Evolutionary conservation across 1,140 invertebrate genomes (phyloP), one percentile per base, ranked within the genome.

Genomic region (Uloborus diversus): DNA sequence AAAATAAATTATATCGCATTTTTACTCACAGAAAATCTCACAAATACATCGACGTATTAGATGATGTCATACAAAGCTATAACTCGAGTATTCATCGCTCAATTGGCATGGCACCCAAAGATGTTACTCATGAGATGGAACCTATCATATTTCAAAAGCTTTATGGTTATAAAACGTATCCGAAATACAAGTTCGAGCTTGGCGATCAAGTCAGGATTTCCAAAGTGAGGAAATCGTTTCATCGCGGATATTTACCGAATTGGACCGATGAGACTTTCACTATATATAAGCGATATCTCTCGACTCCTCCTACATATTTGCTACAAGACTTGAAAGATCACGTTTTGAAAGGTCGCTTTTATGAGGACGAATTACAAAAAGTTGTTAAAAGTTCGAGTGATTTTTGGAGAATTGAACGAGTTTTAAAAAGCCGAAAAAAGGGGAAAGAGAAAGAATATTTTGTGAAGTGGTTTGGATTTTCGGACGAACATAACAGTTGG

Each of bases 1-100:
- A 88, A 85, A 79, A 68, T 27, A 86, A 84, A 82, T 84, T 89
- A 75, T 89, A 82, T 80, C 85, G 84, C 62, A 86, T 81, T 28
- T 88, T 89, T 79, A 86, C 85, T 82, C 68, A 84, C 57, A 80
- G 84, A 25, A 86, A 86, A 4, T 85, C 82, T 28, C 85, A 87
- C 71, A 85, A 85, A 59, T 89, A 86, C 84, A 73, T 86, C 1
- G 69, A 86, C 80, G 84, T 85, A 11, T 82, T 88, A 57, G 53
- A 79, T 28, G 3, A 27, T 14, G n/a, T 68, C 4, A 4, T 68
- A 5, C 57, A 78, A 28, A 27, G 57, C 86, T 59, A 30, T 88
- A 35, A 82, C 87, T 23, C 13, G 83, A 28, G 53, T 81, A 35
- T 89, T 76, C 87, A 89, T 85, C 51, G 85, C 62, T 86, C 84